phyloP scores from a whole-genome alignment of 2,113 vertebrate species.

The Mirounga angustirostris region DNA sequence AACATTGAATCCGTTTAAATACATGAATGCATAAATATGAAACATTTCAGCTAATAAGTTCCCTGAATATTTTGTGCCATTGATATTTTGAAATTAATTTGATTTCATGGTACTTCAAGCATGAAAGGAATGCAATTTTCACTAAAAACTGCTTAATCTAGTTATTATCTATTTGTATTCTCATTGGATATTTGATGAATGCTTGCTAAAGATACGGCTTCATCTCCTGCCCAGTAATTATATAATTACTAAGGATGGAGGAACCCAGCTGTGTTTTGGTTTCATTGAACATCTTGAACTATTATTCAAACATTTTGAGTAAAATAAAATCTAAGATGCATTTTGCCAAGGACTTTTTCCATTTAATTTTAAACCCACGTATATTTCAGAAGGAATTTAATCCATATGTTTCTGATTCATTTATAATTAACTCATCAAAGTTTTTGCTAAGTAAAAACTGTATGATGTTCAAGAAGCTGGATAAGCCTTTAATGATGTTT shows the following conservation, averaged over 20 bases:
- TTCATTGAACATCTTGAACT: conserved; percentile 54
- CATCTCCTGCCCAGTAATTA: conserved; percentile 33
- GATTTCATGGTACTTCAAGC: conserved; percentile 54
- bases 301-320: conserved; percentile 63
- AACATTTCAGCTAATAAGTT: conserved; percentile 35
- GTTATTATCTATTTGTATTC: conserved; percentile 57
- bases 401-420: conserved; percentile 35
- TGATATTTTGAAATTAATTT: conserved; percentile 66
- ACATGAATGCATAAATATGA: background rate
- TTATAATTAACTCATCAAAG: conserved; percentile 41
- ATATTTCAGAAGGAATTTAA: conserved; percentile 49
- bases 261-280: conserved; percentile 71
- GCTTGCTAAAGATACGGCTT: conserved; percentile 47
- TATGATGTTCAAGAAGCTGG: background rate
- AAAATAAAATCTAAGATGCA: conserved; percentile 58
- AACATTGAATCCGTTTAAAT: background rate
- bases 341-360: conserved; percentile 34
- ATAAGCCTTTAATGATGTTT: background rate
- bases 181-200: conserved; percentile 51
- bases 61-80: conserved; percentile 22
- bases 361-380: conserved; percentile 38
- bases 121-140: conserved; percentile 60
- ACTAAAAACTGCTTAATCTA: conserved; percentile 54
- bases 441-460: background rate
- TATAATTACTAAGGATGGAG: conserved; percentile 59